Evolutionary conservation across 2,888 invertebrate genomes (phyloP), one percentile per base, ranked within the genome.

Genomic region (Willowsia nigromaculata): DNA sequence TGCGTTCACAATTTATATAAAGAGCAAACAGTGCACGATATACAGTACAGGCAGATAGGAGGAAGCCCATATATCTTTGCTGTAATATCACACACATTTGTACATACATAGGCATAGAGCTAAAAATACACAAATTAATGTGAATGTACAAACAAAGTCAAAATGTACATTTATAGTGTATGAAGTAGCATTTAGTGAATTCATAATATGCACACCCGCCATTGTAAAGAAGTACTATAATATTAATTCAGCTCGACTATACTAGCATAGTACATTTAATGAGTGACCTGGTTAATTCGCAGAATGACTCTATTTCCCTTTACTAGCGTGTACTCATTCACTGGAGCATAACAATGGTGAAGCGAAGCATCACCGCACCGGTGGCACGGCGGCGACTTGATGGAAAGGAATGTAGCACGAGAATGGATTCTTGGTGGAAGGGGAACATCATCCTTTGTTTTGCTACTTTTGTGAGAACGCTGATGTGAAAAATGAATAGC

Each of bases 261-360:
- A 11, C 11, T 18, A 43, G 71, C 22, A 40, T 74, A 40, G 30
- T 37, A 43, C 53, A n/a, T n/a, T 13, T 85, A 76, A 74, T 76
- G 84, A 84, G 59, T 53, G 74, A 84, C 74, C 59, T 83, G 84
- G 56, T 74, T 84, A 22, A 71, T 71, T 71, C 71, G n/a, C 15
- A 30, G 50, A 82, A 56, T 84, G 74, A 71, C 71, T 71, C 25
- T 43, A 71, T 71, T 71, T 43, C 40, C 11, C 68, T 53, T 53
- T 25, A 33, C 37, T 30, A 76, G 85, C 76, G 56, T 56, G 40
- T 59, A 84, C 76, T 76, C 68, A 43, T 47, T 33, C 43, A 76
- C 43, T 74, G 43, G 27, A 27, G 18, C 30, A 47, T 13, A 74
- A 59, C 37, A 53, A 18, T 40, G 22, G 27, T 13, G n/a, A 2